These are phyloP conservation scores for Dinothrombium tinctorium DNA, from an alignment of 1,140 invertebrate genomes.

Conservation along the genomic window DNA sequence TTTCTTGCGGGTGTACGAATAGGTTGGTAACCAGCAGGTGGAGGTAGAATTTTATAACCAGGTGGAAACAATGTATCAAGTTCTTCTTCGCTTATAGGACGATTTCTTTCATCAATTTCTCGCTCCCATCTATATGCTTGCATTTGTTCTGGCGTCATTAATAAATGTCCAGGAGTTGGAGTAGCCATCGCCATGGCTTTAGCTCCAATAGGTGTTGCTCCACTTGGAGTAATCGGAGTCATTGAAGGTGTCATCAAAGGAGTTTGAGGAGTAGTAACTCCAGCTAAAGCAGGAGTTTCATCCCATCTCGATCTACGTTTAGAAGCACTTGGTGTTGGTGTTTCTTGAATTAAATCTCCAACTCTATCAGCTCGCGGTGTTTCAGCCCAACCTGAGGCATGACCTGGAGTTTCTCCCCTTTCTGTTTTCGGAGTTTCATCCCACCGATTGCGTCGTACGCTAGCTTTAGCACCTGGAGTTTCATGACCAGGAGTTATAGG, in stretches of 20 bases:
- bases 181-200: conserved; percentile 97
- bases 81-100: conserved; percentile 87
- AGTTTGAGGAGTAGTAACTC: conserved; percentile 32
- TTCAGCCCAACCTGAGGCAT: conserved; percentile 86
- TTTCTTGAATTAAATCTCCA: conserved; percentile 59
- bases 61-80: conserved; percentile 88
- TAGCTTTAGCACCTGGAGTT: conserved; percentile 45
- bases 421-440: conserved; percentile 97
- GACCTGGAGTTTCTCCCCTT: conserved; percentile 67
- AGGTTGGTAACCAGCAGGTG: conserved; percentile 85
- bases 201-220: conserved; percentile 69
- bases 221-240: conserved; percentile 37
- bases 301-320: conserved; percentile 89
- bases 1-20: conserved; percentile 91
- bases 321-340: conserved; percentile 64
- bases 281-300: conserved; percentile 49
- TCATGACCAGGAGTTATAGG: conserved; percentile 60
- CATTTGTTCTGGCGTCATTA: conserved; percentile 96
- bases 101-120: conserved; percentile 92
- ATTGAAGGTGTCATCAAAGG: conserved; percentile 31
- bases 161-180: conserved; percentile 74
- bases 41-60: conserved; percentile 89
- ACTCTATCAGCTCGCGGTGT: conserved; percentile 74
- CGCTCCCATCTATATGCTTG: conserved; percentile 96
- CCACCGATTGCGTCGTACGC: conserved; percentile 76